Base-by-base conservation (phyloP, 2,113 vertebrate species). In the Zeus faber region DNA sequence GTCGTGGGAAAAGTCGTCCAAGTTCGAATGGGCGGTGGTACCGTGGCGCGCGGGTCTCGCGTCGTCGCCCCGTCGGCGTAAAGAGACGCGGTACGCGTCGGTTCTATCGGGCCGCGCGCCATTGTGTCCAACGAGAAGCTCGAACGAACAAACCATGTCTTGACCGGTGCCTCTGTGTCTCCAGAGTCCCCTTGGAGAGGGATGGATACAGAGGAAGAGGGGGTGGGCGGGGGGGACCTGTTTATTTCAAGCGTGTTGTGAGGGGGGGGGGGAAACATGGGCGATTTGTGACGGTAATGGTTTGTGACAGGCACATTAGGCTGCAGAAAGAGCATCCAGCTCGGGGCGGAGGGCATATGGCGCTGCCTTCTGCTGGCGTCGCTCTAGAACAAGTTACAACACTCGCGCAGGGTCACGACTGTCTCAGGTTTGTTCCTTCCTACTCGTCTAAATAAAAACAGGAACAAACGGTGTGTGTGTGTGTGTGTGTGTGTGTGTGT, bases 271-370 rank as follows among this genome's bases (percentile, higher is more conserved):
- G 69, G 70, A 86, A 85, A 80, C 79, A 81, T 75, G 72, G 70
- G 76, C 85, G 81, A 54, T 84, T 85, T 71, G 57, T 96, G 94
- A 97, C 85, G 87, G 70, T 95, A 97, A 96, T 83, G 73, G 87
- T 86, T 92, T 92, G 86, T 95, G 94, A 98, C 93, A 95, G 91
- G 91, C 92, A 94, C 91, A 95, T 95, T 95, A 94, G 91, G 86
- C 91, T 87, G 72, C 77, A 90, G 91, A 96, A 95, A 97, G 94
- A 95, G 89, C 93, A 96, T 93, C 87, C 76, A 86, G 92, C 88
- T 89, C 77, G 80, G 81, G 90, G 92, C 91, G 92, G 67, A 83
- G 85, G 93, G 93, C 93, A 92, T 94, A 92, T 93, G 93, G 91
- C 88, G 79, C 88, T 89, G 85, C 92, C 91, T 93, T 95, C 92